Evolutionary conservation across 2,113 vertebrate genomes (phyloP).

Genomic region (Macroglossus sobrinus): DNA sequence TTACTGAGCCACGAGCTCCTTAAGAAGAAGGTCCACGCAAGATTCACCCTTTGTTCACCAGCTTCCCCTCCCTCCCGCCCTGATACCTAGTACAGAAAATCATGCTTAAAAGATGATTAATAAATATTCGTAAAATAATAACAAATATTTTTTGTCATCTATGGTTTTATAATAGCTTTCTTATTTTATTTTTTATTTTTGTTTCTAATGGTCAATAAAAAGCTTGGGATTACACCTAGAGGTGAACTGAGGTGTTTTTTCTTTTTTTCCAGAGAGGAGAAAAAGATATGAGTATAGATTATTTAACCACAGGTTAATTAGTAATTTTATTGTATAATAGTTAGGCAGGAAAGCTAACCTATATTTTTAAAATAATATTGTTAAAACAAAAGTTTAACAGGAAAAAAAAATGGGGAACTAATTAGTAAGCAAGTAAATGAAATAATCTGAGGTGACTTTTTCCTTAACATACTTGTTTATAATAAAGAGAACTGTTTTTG

Average conservation of each 20-base stretch:
- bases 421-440: not conserved
- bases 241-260: not conserved
- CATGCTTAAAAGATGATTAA: not conserved
- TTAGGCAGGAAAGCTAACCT: not conserved
- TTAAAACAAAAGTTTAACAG: not conserved
- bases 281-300: not conserved
- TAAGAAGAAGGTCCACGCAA: not conserved
- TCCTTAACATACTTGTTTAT: not conserved
- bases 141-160: not conserved
- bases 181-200: not conserved
- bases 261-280: not conserved
- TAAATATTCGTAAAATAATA: not conserved
- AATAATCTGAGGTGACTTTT: not conserved
- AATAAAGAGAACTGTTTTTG: not conserved
- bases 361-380: not conserved
- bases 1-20: not conserved
- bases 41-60: not conserved
- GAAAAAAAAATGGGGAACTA: not conserved
- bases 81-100: not conserved
- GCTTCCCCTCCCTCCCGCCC: accelerated
- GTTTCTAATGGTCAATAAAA: not conserved
- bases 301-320: not conserved
- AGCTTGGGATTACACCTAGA: not conserved
- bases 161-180: not conserved
- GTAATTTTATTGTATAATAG: not conserved